Evolutionary conservation across 1,140 invertebrate genomes (phyloP).

Genomic region (Saxidomus purpurata): DNA sequence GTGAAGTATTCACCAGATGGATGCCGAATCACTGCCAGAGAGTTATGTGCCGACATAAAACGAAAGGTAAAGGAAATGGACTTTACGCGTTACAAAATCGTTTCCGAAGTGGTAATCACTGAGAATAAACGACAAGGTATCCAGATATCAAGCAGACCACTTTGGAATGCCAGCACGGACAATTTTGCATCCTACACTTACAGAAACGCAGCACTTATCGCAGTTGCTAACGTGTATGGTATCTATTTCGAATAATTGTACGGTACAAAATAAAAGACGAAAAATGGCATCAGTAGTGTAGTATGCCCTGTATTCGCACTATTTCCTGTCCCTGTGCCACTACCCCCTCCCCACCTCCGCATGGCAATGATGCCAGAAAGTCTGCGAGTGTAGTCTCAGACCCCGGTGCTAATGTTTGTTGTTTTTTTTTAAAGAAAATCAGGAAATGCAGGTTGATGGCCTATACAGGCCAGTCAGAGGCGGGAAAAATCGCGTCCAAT

Average conservation of each 20-base stretch:
- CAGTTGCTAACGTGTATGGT: slow-evolving; percentile 76
- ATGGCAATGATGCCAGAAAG: too few species aligned
- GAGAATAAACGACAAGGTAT: slow-evolving; percentile 78
- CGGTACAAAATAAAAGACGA: not conserved
- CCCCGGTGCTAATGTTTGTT: too few species aligned
- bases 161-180: slow-evolving; percentile 78
- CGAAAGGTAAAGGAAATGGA: slow-evolving; percentile 74
- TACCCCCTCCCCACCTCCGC: too few species aligned
- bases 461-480: too few species aligned
- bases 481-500: too few species aligned
- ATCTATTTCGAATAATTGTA: slow-evolving; percentile 80
- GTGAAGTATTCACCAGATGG: slow-evolving; percentile 60
- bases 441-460: not conserved
- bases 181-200: slow-evolving; percentile 76
- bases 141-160: slow-evolving; percentile 73
- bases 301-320: too few species aligned
- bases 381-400: too few species aligned
- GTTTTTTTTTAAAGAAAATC: too few species aligned
- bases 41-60: slow-evolving; percentile 72
- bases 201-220: slow-evolving; percentile 75
- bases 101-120: slow-evolving; percentile 74
- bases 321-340: too few species aligned
- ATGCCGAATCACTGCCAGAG: slow-evolving; percentile 30
- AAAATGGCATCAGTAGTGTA: not conserved
- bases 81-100: slow-evolving; percentile 77